Percentiles rank a stretch among this genome's conserved stretches.
phyloP scores from a whole-genome alignment of 1,140 invertebrate species.

The Drosophila tropicalis region DNA sequence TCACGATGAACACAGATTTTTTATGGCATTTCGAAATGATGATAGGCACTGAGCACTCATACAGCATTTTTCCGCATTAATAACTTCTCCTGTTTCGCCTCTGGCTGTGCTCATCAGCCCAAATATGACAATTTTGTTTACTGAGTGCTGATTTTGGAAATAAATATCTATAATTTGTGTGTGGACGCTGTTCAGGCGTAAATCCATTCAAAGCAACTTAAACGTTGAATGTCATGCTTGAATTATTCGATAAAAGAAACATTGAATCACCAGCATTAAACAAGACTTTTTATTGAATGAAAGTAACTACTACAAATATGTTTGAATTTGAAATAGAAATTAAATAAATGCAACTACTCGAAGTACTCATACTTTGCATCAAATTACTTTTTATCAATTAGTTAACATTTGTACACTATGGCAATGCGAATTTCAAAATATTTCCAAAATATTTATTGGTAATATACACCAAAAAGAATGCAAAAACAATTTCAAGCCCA shows the following conservation, averaged over 20 bases:
- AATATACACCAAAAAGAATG: background rate
- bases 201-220: background rate
- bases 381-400: too few relatives aligned
- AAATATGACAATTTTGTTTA: constrained; percentile 9
- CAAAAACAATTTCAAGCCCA: background rate
- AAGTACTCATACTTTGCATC: too few relatives aligned
- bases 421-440: background rate
- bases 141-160: background rate
- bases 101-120: background rate
- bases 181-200: background rate
- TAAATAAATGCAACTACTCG: too few relatives aligned
- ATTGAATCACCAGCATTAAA: background rate
- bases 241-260: background rate
- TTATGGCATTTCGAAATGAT: background rate
- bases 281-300: too few relatives aligned
- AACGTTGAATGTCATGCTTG: background rate
- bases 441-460: too few relatives aligned
- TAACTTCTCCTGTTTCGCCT: background rate
- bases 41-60: background rate
- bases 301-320: background rate
- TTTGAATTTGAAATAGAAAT: too few relatives aligned
- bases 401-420: too few relatives aligned
- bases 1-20: background rate
- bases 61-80: constrained; percentile 2
- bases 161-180: background rate